Evolutionary conservation across 2,113 vertebrate genomes (phyloP), one percentile per base, ranked within the genome.

Genomic region (Glaucomys volans): DNA sequence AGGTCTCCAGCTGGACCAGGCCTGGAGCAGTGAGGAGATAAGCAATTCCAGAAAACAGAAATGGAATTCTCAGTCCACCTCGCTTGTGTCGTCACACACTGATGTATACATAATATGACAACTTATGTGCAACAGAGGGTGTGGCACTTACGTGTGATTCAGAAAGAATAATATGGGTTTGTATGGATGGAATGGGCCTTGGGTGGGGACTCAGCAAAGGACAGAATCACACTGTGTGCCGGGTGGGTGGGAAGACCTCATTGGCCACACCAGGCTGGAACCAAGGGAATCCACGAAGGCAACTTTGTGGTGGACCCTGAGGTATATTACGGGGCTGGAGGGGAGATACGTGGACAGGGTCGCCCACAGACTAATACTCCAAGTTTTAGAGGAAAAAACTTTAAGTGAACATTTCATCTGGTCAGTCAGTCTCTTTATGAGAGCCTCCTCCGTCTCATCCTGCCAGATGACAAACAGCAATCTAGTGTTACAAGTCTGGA

Each of bases 141-240:
- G 98, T 97, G 98, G 98, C 87, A 28, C 96, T 88, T 80, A 90
- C 83, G 59, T 81, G 81, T 98, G 98, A 98, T 98, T 98, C 98
- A 98, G 93, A 97, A 67, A 90, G 98, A 98, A 97, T 96, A 97
- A 95, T 97, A 96, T 82, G 96, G 97, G 97, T 94, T 89, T 97
- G 97, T 97, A 92, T 76, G 83, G 95, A 95, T 97, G 98, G 97
- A 97, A 97, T 97, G 98, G 98, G 97, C 97, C 97, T 94, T 97
- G 98, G 98, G 97, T 24, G 82, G 97, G 92, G 97, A 97, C 96
- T 96, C 97, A 96, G 97, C 92, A 92, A 62, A 98, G 97, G 97
- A 50, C 94, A 85, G 97, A 97, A 92, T 98, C 97, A 97, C 37
- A 96, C 66, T 71, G 96, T 83, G 62, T 62, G 95, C 96, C 87